Conservation (phyloP, 2,888 invertebrate species). For the Nephrotoma flavescens region DNA sequence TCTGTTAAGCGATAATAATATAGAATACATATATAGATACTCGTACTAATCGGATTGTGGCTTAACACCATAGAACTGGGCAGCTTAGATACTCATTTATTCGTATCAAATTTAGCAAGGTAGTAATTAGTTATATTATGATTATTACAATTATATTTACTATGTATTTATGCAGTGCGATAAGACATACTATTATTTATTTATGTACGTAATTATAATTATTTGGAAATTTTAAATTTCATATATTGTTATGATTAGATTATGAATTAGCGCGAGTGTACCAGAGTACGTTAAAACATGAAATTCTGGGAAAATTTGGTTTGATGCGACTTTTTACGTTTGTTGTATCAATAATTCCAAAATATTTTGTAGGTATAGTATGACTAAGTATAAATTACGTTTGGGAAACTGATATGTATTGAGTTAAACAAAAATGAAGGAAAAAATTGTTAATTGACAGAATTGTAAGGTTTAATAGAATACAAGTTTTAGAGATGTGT, state of each 20-base stretch:
- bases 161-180: background rate
- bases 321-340: background rate
- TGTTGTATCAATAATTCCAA: too few relatives aligned
- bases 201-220: background rate
- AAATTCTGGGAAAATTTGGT: background rate
- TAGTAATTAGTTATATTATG: background rate
- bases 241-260: background rate
- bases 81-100: too few relatives aligned
- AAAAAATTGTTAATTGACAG: background rate
- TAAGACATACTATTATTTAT: background rate
- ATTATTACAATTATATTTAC: background rate
- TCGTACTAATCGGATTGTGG: too few relatives aligned
- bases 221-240: background rate
- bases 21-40: background rate
- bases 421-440: background rate
- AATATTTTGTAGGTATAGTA: too few relatives aligned
- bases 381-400: background rate
- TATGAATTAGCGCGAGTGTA: background rate
- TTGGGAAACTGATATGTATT: background rate
- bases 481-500: background rate
- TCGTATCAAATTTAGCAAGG: background rate
- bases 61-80: too few relatives aligned
- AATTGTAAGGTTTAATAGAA: background rate
- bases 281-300: background rate
- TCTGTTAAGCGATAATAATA: background rate